phyloP scores from a whole-genome alignment of 2,113 vertebrate species.

The Scortum barcoo region DNA sequence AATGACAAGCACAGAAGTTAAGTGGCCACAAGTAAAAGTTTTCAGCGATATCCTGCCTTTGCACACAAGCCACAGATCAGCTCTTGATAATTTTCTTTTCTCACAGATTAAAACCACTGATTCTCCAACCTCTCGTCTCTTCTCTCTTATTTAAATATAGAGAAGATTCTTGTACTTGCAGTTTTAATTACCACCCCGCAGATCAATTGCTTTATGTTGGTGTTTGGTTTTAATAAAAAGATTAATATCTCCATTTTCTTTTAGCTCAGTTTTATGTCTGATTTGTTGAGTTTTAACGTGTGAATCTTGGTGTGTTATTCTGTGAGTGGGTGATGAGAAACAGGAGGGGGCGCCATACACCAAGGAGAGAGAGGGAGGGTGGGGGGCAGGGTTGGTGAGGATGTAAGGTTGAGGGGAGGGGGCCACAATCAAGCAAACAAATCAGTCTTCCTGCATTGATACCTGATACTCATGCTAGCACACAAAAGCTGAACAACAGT shows the following conservation, averaged over 20 bases:
- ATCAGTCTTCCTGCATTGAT: not conserved
- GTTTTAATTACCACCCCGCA: too few relatives aligned
- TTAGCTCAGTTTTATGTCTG: not conserved
- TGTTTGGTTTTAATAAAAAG: not conserved
- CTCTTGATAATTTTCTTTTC: not conserved
- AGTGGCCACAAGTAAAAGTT: not conserved
- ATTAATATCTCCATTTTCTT: not conserved
- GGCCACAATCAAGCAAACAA: not conserved
- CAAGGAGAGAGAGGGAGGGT: conserved; percentile 23
- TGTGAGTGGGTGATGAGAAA: not conserved
- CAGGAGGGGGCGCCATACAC: conserved; percentile 71
- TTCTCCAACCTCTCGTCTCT: not conserved
- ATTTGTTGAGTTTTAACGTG: not conserved
- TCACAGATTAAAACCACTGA: not conserved
- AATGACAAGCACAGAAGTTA: not conserved
- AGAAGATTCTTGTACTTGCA: too few relatives aligned
- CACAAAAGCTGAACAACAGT: too few relatives aligned
- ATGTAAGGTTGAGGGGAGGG: too few relatives aligned
- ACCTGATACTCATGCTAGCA: not conserved
- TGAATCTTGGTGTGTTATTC: too few relatives aligned
- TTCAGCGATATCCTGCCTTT: not conserved
- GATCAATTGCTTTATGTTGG: too few relatives aligned
- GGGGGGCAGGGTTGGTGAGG: not conserved
- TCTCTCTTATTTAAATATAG: not conserved
- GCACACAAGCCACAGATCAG: not conserved